Evolutionary conservation across 2,888 invertebrate genomes (phyloP).

Genomic region (Brachypterus glaber): DNA sequence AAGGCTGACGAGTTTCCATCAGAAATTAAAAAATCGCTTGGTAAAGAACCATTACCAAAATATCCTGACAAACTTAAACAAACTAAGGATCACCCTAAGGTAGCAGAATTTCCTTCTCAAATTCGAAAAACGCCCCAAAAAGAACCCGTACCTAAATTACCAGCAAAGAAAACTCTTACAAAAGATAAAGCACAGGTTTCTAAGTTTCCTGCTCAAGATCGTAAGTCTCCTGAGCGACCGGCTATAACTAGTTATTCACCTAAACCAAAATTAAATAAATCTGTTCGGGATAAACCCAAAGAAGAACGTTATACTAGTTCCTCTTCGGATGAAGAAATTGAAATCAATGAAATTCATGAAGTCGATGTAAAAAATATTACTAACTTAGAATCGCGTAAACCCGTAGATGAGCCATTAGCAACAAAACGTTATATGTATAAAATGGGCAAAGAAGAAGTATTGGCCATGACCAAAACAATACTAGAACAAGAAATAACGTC

Average conservation of each 20-base stretch:
- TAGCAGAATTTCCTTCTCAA: conserved; percentile 6
- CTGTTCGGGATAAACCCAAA: background rate
- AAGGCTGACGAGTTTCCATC: conserved; percentile 20
- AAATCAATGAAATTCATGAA: conserved; percentile 4
- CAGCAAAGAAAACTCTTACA: background rate
- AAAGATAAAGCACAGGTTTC: no score
- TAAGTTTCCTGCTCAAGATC: no score
- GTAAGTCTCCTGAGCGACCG: no score
- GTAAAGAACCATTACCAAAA: conserved; percentile 14
- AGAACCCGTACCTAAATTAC: no score
- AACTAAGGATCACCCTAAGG: conserved; percentile 19
- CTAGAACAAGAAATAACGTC: conserved; percentile 23
- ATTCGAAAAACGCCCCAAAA: background rate
- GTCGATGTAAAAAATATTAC: conserved; percentile 11
- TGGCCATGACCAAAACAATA: conserved; percentile 21
- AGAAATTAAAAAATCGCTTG: conserved; percentile 19
- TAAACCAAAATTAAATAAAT: no score
- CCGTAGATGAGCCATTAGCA: conserved; percentile 33
- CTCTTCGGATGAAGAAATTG: conserved; percentile 1
- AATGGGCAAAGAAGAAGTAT: conserved; percentile 31
- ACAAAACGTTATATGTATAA: conserved; percentile 31
- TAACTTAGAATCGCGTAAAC: conserved; percentile 20
- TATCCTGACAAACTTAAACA: conserved; percentile 12
- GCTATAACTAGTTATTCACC: no score
- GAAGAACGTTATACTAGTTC: background rate